Evolutionary conservation across 2,888 invertebrate genomes (phyloP), one percentile per base, ranked within the genome.

Genomic region (Lucinisca nassula): DNA sequence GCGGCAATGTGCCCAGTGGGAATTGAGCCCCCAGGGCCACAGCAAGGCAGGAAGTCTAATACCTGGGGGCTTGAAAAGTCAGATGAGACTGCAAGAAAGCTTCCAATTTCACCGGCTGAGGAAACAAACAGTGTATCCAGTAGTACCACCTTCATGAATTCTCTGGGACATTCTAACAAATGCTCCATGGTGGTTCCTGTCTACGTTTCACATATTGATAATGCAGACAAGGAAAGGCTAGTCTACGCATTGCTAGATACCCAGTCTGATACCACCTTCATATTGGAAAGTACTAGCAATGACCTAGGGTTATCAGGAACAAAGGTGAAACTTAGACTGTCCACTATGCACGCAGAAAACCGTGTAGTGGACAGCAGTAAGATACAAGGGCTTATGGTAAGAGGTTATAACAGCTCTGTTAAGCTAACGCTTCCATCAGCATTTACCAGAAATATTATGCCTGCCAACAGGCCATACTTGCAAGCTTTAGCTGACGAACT

Each of bases 231-330:
- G 14, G 91, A 92, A 81, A 70, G n/a, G 14, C 51, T 91, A 3
- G 87, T 92, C 0, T 92, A 92, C 75, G 90, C 91, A 1, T 21
- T 92, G 24, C 49, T 92, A 0, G 92, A 92, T 75, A 85, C 91
- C 6, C 90, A 90, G 67, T 89, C 89, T 14, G 90, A 92, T 40
- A 86, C 90, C 0, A 90, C 88, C 0, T 91, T 92, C 45, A 40
- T 90, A 21, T 51, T 83, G 10, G 85, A 85, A 24, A 37, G 81
- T 2, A 87, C 89, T 10, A 58, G 79, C 45, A 51, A 79, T 24
- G 74, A 21, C 21, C 70, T 92, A 14, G 84, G 86, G 35, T 40
- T 87, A 3, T 35, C 74, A 12, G 85, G 87, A 17, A 30, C 45
- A 38, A 24, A 49, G 8, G 76, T 82, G 14, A 67, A 79, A 24